A percentile compares a stretch with the other conserved stretches of the same genome.
phyloP scores from a whole-genome alignment of 2,113 vertebrate species.

The Helogale parvula region DNA sequence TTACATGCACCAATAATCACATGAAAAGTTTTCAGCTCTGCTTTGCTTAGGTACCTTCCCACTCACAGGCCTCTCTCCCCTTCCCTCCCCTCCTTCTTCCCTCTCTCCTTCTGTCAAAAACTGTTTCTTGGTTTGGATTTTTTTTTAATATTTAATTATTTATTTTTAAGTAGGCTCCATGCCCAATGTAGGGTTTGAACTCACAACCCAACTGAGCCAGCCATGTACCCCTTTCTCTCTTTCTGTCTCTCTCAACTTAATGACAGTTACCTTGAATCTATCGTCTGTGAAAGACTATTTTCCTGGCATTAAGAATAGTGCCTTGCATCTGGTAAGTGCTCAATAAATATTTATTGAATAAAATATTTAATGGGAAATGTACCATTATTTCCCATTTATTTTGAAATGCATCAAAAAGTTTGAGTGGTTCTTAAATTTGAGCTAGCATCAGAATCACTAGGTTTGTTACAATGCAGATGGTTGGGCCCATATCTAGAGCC shows the following conservation, averaged over 20 bases:
- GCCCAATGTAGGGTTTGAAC: too few relatives aligned
- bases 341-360: constrained; percentile 45
- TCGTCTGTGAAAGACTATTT: background rate
- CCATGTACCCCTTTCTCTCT: too few relatives aligned
- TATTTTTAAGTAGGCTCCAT: too few relatives aligned
- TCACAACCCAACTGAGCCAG: too few relatives aligned
- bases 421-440: constrained; percentile 12
- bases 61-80: background rate
- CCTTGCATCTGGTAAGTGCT: constrained; percentile 4
- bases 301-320: constrained; percentile 4
- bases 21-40: background rate
- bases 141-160: too few relatives aligned
- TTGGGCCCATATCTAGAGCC: background rate
- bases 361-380: background rate
- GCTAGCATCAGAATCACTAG: background rate
- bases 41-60: background rate
- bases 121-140: too few relatives aligned
- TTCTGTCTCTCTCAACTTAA: background rate
- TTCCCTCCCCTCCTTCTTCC: too few relatives aligned
- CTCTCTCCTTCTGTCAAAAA: background rate
- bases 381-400: constrained; percentile 21
- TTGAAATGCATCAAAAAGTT: constrained; percentile 24
- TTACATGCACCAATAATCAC: background rate
- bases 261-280: background rate
- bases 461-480: background rate